Conservation (phyloP, 2,888 invertebrate genomes). For the Pseudococcus longispinus region DNA sequence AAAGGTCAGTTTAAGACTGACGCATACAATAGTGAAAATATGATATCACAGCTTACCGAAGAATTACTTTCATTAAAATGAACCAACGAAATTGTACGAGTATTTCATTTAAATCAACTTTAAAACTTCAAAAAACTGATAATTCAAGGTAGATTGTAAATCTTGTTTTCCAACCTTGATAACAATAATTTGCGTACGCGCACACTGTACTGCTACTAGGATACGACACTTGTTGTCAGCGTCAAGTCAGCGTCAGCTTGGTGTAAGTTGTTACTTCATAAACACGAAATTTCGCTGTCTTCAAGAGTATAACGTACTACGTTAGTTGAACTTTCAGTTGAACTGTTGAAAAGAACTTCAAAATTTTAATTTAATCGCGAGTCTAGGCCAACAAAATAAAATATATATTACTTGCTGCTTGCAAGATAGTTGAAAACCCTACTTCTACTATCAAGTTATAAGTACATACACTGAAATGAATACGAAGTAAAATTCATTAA, state of each 20-base stretch:
- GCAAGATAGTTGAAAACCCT: no score
- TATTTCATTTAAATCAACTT: background rate
- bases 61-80: background rate
- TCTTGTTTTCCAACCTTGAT: constrained; percentile 30
- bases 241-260: background rate
- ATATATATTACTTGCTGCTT: no score
- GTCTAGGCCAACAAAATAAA: background rate
- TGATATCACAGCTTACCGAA: background rate
- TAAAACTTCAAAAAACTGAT: background rate
- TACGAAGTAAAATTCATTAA: no score
- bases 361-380: background rate
- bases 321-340: no score
- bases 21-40: background rate
- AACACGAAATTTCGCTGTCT: background rate
- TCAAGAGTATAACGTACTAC: no score
- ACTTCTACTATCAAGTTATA: no score
- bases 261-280: no score
- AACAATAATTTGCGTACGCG: background rate
- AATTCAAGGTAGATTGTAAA: background rate
- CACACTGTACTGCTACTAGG: background rate
- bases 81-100: background rate
- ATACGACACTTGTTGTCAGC: background rate
- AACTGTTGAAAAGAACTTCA: background rate
- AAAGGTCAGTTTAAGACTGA: constrained; percentile 12
- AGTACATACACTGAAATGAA: no score